Percentiles rank a stretch among this genome's conserved stretches.
phyloP scores from a whole-genome alignment of 2,888 invertebrate species.

The Heteropelma amictum region DNA sequence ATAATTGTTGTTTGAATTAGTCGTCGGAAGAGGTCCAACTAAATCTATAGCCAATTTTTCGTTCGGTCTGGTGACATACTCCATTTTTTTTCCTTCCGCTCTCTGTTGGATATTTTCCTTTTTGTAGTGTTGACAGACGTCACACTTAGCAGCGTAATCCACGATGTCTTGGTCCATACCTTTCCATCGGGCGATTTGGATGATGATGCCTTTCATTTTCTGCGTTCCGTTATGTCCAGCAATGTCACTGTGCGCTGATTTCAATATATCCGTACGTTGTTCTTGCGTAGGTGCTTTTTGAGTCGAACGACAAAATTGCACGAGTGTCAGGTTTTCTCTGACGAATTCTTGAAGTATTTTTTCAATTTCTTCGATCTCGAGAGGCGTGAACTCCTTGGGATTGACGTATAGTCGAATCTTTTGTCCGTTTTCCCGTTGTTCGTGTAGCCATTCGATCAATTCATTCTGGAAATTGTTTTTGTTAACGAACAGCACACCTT shows the following conservation, averaged over 20 bases:
- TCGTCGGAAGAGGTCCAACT: constrained; percentile 19
- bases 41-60: constrained; percentile 19
- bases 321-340: background rate
- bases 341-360: constrained; percentile 3
- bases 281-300: constrained; percentile 1
- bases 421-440: background rate
- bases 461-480: background rate
- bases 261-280: constrained; percentile 9
- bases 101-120: constrained; percentile 7
- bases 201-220: constrained; percentile 10
- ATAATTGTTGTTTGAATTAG: constrained; percentile 8
- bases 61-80: constrained; percentile 17
- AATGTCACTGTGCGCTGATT: constrained; percentile 9
- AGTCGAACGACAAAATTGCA: constrained; percentile 10
- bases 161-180: constrained; percentile 24
- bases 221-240: constrained; percentile 18
- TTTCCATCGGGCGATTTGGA: constrained; percentile 16
- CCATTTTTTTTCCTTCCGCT: constrained; percentile 20
- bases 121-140: constrained; percentile 3
- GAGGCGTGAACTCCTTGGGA: constrained; percentile 7
- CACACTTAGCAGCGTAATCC: constrained; percentile 16
- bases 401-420: constrained; percentile 19
- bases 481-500: background rate
- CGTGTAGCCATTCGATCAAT: background rate
- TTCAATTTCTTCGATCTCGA: background rate